Percentiles rank a stretch among this genome's conserved stretches.
Evolutionary conservation across 1,140 invertebrate genomes (phyloP).

Genomic region (Prorops nasuta): DNA sequence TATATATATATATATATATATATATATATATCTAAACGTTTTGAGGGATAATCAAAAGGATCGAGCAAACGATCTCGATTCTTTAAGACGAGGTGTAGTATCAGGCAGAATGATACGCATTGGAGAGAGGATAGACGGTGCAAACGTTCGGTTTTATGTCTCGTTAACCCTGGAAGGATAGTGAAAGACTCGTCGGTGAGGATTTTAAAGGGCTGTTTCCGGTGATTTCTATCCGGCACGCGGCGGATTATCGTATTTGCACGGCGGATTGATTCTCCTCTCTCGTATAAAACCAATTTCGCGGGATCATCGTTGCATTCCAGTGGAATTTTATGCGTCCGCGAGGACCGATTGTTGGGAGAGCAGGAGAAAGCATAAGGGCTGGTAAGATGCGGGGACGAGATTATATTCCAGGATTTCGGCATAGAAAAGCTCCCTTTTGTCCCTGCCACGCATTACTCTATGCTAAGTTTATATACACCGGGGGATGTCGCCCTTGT

Average conservation of each 20-base stretch:
- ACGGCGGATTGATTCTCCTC: constrained; percentile 3
- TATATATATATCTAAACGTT: too few species aligned
- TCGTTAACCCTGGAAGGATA: too few species aligned
- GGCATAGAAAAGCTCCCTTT: too few species aligned
- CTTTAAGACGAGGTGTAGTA: too few species aligned
- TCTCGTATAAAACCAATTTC: constrained; percentile 32
- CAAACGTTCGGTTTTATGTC: too few species aligned
- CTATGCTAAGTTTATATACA: constrained; percentile 50
- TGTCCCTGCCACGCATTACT: constrained; percentile 18
- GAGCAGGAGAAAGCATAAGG: constrained; percentile 14
- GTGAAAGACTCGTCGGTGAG: too few species aligned
- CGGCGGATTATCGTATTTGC: neutral
- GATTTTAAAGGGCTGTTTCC: too few species aligned
- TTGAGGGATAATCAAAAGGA: too few species aligned
- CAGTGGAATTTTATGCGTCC: constrained; percentile 43
- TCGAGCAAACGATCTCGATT: too few species aligned
- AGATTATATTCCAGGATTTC: constrained; percentile 41
- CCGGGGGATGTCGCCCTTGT: constrained; percentile 55
- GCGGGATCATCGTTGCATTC: constrained; percentile 26
- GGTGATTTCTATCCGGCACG: neutral
- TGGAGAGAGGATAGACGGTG: too few species aligned
- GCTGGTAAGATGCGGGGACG: constrained; percentile 2
- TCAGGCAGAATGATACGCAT: too few species aligned
- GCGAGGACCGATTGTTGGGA: constrained; percentile 43
- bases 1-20: too few species aligned